Percentiles rank a stretch among this genome's conserved stretches.
Conservation (phyloP, 2,113 vertebrate species). For the Ailurus styani region DNA sequence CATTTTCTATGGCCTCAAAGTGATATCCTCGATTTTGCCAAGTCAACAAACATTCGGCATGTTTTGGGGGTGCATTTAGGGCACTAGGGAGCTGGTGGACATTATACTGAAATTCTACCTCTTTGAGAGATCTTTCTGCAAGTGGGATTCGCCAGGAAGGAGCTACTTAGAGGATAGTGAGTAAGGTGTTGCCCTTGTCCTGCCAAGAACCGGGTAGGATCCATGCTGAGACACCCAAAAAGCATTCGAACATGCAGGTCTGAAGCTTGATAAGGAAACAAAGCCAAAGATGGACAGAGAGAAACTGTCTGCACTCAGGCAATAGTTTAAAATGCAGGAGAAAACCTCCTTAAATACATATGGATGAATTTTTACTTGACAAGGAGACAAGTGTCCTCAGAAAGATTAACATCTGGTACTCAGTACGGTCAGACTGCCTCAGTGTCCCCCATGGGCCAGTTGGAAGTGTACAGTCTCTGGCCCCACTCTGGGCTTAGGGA, state of each 20-base stretch:
- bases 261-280: background rate
- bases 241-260: background rate
- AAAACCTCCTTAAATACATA: background rate
- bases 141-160: background rate
- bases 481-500: background rate
- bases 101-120: background rate
- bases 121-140: background rate
- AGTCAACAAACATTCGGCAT: background rate
- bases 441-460: too few relatives aligned
- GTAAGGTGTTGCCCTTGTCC: background rate
- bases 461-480: background rate
- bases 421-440: background rate
- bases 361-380: background rate
- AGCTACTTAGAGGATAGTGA: background rate
- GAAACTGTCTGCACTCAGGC: background rate
- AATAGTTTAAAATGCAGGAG: background rate
- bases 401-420: background rate
- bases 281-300: background rate
- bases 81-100: background rate
- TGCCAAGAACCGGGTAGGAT: background rate
- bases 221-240: background rate
- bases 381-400: background rate
- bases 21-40: background rate
- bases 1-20: background rate
- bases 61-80: background rate